phyloP scores from a whole-genome alignment of 2,113 vertebrate species.

The Leiothrix lutea region DNA sequence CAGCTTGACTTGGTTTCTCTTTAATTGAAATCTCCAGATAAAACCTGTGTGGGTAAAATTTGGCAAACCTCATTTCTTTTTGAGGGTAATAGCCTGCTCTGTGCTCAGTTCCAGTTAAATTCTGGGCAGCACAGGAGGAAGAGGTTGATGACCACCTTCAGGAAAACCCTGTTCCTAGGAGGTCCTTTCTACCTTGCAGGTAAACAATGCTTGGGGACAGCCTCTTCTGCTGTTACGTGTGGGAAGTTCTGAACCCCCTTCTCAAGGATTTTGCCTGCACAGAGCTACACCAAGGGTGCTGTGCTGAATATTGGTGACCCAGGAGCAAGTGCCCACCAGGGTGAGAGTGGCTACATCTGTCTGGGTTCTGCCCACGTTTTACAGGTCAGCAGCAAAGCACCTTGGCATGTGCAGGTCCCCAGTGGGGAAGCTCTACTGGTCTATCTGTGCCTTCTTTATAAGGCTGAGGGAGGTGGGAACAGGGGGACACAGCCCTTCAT shows the following conservation, averaged over 20 bases:
- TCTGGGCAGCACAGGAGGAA: neutral
- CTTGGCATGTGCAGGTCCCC: neutral
- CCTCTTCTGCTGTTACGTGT: neutral
- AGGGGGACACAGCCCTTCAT: neutral
- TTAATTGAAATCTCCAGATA: neutral
- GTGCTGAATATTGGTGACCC: neutral
- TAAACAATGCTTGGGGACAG: neutral
- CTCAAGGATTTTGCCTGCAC: neutral
- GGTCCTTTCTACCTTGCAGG: neutral
- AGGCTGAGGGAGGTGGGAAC: neutral
- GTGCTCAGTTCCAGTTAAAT: rapidly evolving
- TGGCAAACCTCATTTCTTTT: neutral
- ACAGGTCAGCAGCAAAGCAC: neutral
- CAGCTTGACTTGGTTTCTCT: neutral
- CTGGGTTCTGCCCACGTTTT: rapidly evolving
- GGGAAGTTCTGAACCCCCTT: neutral
- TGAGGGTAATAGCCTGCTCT: neutral
- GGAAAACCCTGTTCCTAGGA: neutral
- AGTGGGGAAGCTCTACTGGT: neutral
- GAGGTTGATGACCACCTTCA: neutral
- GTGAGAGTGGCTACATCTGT: rapidly evolving
- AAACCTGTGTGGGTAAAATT: neutral
- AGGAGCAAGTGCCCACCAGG: rapidly evolving
- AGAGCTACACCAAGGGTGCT: neutral
- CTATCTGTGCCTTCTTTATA: neutral